phyloP scores from a whole-genome alignment of 1,140 invertebrate species.

The Psix sp. region DNA sequence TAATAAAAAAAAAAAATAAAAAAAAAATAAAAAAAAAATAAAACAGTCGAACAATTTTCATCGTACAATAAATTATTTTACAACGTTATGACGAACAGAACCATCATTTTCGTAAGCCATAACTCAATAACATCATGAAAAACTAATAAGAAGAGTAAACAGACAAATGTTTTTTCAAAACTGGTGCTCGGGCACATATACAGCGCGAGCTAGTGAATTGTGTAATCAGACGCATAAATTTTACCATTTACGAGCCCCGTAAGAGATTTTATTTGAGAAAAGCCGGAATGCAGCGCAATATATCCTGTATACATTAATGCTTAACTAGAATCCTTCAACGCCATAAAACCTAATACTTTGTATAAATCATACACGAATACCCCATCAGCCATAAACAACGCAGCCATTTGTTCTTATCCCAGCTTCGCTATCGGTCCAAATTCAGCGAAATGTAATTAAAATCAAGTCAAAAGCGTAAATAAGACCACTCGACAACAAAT shows the following conservation, averaged over 20 bases:
- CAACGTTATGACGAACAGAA: no score
- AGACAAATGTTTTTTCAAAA: no score
- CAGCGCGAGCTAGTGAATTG: background rate
- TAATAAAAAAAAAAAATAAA: no score
- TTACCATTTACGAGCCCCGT: slow-evolving; percentile 5
- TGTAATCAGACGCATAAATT: slow-evolving; percentile 7
- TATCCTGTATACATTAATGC: slow-evolving; percentile 4
- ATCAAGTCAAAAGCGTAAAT: slow-evolving; percentile 21
- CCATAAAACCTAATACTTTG: slow-evolving; percentile 5
- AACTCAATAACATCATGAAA: no score
- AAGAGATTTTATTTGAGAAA: slow-evolving; percentile 7
- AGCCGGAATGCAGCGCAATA: slow-evolving; percentile 5
- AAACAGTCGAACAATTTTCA: no score
- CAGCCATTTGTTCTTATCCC: background rate
- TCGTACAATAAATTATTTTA: no score
- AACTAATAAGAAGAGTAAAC: no score
- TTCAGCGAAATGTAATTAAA: slow-evolving; percentile 35
- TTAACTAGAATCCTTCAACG: slow-evolving; percentile 7
- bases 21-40: no score
- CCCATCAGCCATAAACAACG: background rate
- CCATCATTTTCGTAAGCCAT: no score
- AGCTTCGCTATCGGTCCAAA: slow-evolving; percentile 1
- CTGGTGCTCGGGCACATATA: no score
- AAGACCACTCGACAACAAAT: slow-evolving; percentile 8
- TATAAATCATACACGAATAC: slow-evolving; percentile 5